These are phyloP conservation scores for Chiloscyllium punctatum DNA, from an alignment of 2,797 vertebrate genomes.

Conservation along the genomic window DNA sequence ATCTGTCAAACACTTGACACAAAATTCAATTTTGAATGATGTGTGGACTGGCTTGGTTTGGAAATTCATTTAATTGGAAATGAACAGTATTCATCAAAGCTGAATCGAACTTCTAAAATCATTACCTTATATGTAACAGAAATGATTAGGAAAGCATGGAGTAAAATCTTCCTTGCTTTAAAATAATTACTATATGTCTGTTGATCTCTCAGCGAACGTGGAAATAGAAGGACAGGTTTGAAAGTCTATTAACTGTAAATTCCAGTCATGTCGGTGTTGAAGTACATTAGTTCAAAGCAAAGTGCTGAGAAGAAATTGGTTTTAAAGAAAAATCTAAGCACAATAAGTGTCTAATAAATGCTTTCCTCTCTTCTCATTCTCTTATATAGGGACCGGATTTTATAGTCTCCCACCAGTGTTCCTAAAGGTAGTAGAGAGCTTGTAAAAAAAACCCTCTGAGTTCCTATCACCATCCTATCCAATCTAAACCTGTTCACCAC, in stretches of 20 bases:
- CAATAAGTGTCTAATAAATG: neutral
- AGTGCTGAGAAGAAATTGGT: neutral
- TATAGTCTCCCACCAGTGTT: no score
- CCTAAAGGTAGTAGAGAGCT: no score
- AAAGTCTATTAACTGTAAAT: conserved; percentile 12
- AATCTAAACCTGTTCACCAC: no score
- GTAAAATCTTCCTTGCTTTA: conserved; percentile 11
- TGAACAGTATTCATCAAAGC: conserved; percentile 28
- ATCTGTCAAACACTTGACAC: conserved; percentile 11
- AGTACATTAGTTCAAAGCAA: neutral
- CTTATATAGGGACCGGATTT: neutral
- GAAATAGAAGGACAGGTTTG: neutral
- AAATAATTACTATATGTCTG: neutral
- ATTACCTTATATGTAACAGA: neutral
- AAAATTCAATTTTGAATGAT: conserved; percentile 33
- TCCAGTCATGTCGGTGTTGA: neutral
- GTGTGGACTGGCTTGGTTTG: conserved; percentile 34
- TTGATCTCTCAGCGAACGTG: neutral
- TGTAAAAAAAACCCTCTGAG: no score
- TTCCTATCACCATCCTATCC: no score
- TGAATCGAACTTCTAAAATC: neutral
- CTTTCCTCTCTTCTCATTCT: neutral
- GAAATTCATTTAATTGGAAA: conserved; percentile 22
- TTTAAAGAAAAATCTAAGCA: neutral
- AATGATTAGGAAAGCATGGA: neutral